Evolutionary conservation across 2,888 invertebrate species (phyloP), one percentile per base, ranked within the genome.

Genomic region (Sisyra terminalis): DNA sequence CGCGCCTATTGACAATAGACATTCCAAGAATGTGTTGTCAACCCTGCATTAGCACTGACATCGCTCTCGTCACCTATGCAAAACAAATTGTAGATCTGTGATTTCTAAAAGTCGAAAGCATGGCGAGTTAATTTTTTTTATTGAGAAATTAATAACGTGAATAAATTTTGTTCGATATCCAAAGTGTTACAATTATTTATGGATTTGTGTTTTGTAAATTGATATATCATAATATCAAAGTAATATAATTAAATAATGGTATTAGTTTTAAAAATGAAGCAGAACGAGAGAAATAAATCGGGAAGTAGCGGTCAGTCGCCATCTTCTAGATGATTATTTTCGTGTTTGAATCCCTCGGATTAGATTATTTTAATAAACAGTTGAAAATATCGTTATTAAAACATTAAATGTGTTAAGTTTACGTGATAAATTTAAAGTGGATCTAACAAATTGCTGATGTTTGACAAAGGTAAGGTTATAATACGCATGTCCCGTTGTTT

Each of bases 261-360:
- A 24, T 24, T 24, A 24, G 24, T 24, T 24, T 24, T 24, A 54
- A 51, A 56, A 61, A 60, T 59, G 60, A 61, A 60, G 59, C 60
- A 60, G 61, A 62, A 61, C 60, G 59, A 59, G 59, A 58, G 59
- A 59, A 60, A 64, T 60, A 61, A 59, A 61, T 60, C 59, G 59
- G 59, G 56, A 58, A 59, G 58, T 61, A 61, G 59, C 61, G 60
- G 61, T 59, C 63, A 63, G 66, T 67, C 67, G 70, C 70, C 70
- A 70, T 70, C 69, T 70, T 70, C 65, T 64, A 64, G 62, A 64
- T 64, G 60, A 66, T 10, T 32, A 59, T 65, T 64, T 67, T 68
- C 58, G 55, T 55, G 55, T 52, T 56, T 16, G 16, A 18, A 57
- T 56, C 57, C 53, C 52, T 50, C 50, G 51, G 47, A 49, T 50